phyloP scores from a whole-genome alignment of 2,888 invertebrate species.

The Euplagia quadripunctaria region DNA sequence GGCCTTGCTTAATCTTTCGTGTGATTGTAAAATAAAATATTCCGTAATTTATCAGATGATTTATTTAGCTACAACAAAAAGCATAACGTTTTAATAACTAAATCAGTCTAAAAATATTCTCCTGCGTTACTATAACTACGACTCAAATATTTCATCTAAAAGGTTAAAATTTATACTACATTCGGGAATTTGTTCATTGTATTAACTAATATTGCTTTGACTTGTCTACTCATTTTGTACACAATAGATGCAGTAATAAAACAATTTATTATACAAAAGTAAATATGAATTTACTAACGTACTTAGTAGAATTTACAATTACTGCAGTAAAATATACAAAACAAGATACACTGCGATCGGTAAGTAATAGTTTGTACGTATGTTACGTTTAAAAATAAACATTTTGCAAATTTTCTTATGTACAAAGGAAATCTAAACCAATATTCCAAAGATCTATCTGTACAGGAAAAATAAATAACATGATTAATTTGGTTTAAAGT shows the following conservation, averaged over 20 bases:
- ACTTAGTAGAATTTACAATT: slow-evolving; percentile 27
- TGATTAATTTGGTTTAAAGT: slow-evolving; percentile 56
- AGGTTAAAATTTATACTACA: slow-evolving; percentile 68
- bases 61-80: slow-evolving; percentile 87
- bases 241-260: slow-evolving; percentile 29
- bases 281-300: slow-evolving; percentile 36
- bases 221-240: slow-evolving; percentile 37
- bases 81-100: slow-evolving; percentile 85
- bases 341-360: slow-evolving; percentile 26
- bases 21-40: slow-evolving; percentile 41
- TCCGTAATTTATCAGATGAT: slow-evolving; percentile 73
- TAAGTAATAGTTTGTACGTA: slow-evolving; percentile 23
- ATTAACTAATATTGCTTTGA: slow-evolving; percentile 31
- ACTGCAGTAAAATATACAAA: slow-evolving; percentile 49
- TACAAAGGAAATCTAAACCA: slow-evolving; percentile 64
- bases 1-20: too few species aligned
- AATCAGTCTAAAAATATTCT: slow-evolving; percentile 87
- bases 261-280: slow-evolving; percentile 33
- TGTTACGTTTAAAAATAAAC: slow-evolving; percentile 36
- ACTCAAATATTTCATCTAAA: slow-evolving; percentile 80
- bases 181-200: slow-evolving; percentile 57
- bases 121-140: slow-evolving; percentile 79
- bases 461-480: slow-evolving; percentile 45
- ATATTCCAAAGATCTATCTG: slow-evolving; percentile 75
- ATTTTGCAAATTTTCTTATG: slow-evolving; percentile 45